These are phyloP conservation scores for Protobothrops mucrosquamatus DNA, from an alignment of 2,113 vertebrate genomes.

Conservation along the genomic window DNA sequence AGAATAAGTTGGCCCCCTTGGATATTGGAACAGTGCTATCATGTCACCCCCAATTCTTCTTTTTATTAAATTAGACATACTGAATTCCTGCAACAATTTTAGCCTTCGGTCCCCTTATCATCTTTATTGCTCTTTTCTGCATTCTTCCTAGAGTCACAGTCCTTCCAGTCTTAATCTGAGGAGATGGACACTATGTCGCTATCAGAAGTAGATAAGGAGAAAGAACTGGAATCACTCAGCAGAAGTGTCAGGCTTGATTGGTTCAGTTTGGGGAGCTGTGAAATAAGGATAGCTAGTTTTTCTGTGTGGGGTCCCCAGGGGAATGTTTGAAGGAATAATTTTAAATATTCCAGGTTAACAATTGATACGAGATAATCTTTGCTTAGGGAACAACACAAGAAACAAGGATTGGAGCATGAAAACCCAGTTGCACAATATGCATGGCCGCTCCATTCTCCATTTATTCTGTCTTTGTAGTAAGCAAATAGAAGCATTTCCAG, in stretches of 20 bases:
- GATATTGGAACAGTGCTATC: too few species aligned
- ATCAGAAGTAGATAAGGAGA: not conserved
- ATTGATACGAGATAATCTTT: not conserved
- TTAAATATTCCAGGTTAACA: not conserved
- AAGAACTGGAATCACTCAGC: not conserved
- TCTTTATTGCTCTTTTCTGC: not conserved
- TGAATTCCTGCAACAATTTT: too few species aligned
- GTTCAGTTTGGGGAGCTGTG: not conserved
- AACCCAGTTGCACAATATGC: conserved; percentile 40
- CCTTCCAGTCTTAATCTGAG: conserved; percentile 22
- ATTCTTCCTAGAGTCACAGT: not conserved
- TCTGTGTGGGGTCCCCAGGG: not conserved
- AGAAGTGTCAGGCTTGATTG: not conserved
- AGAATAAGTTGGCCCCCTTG: too few species aligned
- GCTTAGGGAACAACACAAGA: not conserved
- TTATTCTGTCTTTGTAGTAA: conserved; percentile 55
- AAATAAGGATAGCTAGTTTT: not conserved
- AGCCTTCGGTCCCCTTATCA: too few species aligned
- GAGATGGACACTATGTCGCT: conserved; percentile 16
- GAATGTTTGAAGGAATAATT: not conserved
- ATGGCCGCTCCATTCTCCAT: conserved; percentile 54
- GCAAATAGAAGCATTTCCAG: conserved; percentile 54
- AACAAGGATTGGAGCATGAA: not conserved
- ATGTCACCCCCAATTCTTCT: too few species aligned
- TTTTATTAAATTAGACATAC: too few species aligned